Base-by-base conservation (phyloP, 1,140 invertebrate genomes). In the Drosophila micromelanica region DNA sequence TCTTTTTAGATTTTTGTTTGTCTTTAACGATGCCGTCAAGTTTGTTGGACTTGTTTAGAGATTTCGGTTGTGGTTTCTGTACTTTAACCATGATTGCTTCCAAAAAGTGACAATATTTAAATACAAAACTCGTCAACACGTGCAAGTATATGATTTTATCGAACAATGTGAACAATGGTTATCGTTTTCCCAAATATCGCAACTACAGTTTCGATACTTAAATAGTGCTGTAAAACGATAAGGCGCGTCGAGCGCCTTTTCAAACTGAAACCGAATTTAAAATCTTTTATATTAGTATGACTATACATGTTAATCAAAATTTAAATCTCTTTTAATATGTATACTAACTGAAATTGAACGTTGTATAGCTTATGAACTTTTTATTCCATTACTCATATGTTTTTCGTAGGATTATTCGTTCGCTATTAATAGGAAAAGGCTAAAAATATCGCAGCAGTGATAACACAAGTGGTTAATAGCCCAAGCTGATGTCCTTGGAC, bases 61-160 rank as follows among this genome's bases (percentile, higher is more conserved):
- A 80, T 64, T 89, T 89, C 9, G 84, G 70, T 40, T 74, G 62
- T 3, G 85, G 85, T 46, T 89, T 89, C 27, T 89, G 84, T 37
- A 89, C 84, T 73, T 89, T 89, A 5, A 89, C 84, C 84, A 89
- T 89, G 9, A 75, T 69, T 35, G 46, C 35, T 45, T 55, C 48
- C 5, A 32, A 35, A 52, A 38, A 17, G 55, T 49, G 68, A 62
- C 37, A 62, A 46, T 52, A 72, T 54, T 78, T 57, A 68, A 84
- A 80, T 27, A 49, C 54, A 67, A 6, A 76, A 73, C 67, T 62
- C 76, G 74, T 54, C 37, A 57, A 76, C 73, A 76, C 73, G 73
- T 76, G 73, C 73, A 13, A 63, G 37, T 17, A n/a, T 8, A 57
- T 12, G 37, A 52, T 64, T 9, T 56, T 68, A 68, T 73, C 55